These are phyloP conservation scores for Lasioglossum pauxillum DNA, from an alignment of 2,888 invertebrate genomes.

Conservation along the genomic window DNA sequence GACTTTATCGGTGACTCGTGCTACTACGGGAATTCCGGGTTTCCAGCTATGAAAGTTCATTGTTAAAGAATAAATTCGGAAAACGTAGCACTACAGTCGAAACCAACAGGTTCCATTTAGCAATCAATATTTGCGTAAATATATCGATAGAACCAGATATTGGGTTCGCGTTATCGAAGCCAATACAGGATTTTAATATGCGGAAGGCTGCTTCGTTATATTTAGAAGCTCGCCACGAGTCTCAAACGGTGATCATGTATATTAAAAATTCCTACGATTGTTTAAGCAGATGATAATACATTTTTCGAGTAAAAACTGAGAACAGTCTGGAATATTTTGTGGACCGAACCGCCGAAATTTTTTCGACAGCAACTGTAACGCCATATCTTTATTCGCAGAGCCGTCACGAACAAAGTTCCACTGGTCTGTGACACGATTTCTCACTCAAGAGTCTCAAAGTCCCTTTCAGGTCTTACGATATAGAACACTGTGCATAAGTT, in stretches of 20 bases:
- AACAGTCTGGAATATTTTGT: not conserved
- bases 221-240: not conserved
- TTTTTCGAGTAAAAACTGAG: too few relatives aligned
- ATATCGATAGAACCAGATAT: not conserved
- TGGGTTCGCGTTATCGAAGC: not conserved
- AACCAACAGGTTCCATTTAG: not conserved
- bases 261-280: not conserved
- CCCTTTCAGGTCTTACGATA: not conserved
- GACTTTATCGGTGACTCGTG: not conserved
- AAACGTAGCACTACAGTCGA: not conserved
- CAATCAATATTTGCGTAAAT: not conserved
- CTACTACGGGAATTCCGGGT: not conserved
- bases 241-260: not conserved
- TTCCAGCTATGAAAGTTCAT: not conserved
- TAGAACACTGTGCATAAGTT: not conserved
- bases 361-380: not conserved
- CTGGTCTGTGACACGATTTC: slow-evolving; percentile 12
- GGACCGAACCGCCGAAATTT: not conserved
- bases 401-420: slow-evolving; percentile 16
- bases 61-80: not conserved
- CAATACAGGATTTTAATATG: not conserved
- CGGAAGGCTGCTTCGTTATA: not conserved
- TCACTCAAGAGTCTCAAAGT: slow-evolving; percentile 11
- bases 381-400: slow-evolving; percentile 5
- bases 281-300: not conserved